Base-by-base conservation (phyloP, 2,797 vertebrate species). In the Paguma larvata region DNA sequence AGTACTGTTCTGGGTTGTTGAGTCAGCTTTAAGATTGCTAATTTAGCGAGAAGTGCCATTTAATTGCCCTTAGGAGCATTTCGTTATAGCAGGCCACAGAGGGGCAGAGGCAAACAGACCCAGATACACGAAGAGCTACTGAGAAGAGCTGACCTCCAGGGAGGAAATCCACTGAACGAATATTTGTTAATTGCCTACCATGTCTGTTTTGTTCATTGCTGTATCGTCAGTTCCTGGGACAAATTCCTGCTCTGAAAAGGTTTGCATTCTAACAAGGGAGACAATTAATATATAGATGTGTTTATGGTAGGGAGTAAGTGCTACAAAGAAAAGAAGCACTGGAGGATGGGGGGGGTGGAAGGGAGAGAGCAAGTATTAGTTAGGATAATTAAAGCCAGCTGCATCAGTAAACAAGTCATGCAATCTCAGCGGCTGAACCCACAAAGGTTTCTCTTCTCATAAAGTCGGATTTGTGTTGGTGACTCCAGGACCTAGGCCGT, bases 21-120 rank as follows among this genome's bases (percentile, higher is more conserved):
- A 89, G 25, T 73, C 53, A 94, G 23, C 13, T n/a, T 59, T 82
- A 79, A 91, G 13, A 12, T 70, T 79, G 78, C 53, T 95, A 73
- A 78, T 56, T 91, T 93, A 62, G 90, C 21, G 51, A 75, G 21
- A 15, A 67, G 51, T 25, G 25, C 91, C 84, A 48, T 70, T 65
- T 79, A 53, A 59, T 25, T 87, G 77, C 27, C 86, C 67, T 88
- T 73, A 88, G 91, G 85, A 85, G 84, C n/a, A 70, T 44, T 93
- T 25, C 38, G 18, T 73, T 46, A 46, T 10, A 77, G 41, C 44
- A 0, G 2, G 85, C 21, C 63, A 63, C 78, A 67, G 21, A 72
- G 3, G 46, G 30, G 19, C 41, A 30, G 18, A 78, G 27, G 27
- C 51, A 89, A 80, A 72, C 0, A 72, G 41, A 30, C 32, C 56